Base-by-base conservation (phyloP, 2,888 invertebrate species). In the Acanthacorydalis orientalis region DNA sequence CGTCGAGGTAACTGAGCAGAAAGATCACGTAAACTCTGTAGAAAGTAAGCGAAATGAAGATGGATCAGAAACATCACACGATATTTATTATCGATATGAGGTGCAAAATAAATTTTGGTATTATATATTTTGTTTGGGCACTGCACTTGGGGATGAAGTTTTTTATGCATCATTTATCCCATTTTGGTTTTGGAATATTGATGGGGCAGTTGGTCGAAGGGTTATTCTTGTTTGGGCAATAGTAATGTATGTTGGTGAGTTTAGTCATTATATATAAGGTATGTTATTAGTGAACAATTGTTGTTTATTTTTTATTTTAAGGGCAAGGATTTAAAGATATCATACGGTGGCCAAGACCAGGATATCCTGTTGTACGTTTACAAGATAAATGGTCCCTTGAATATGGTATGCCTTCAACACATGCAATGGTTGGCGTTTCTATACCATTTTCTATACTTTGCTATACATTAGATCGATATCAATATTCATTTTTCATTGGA, bases 391-490 rank as follows among this genome's bases (percentile, higher is more conserved):
- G 91, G 86, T 81, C 84, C 1, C 67, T 86, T 55, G 93, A 93
- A 61, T 92, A 90, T 68, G 92, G 92, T 11, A 90, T 93, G 88
- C 92, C 93, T 1, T 92, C 91, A 11, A 92, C 92, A 1, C 92
- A 92, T 65, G 90, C 91, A 7, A 89, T 91, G 86, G 85, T 89
- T 37, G 88, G 84, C 1, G 77, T 88, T 12, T 83, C 86, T 1
- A 84, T 92, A 56, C 92, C 92, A 37, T 87, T 89, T 64, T 83
- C 88, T 1, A 77, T 90, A 46, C 65, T 91, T 47, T 67, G 87
- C 48, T 87, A 83, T 58, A 88, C 89, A 2, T 75, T 80, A 64
- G 75, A 82, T 58, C 70, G 88, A 64, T 91, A 90, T 63, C 77
- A 83, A 67, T 83, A 82, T 62, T 74, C 79, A 15, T 60, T 72